Evolutionary conservation across 2,888 invertebrate species (phyloP), one percentile per base, ranked within the genome.

Genomic region (Drosophila falleni): DNA sequence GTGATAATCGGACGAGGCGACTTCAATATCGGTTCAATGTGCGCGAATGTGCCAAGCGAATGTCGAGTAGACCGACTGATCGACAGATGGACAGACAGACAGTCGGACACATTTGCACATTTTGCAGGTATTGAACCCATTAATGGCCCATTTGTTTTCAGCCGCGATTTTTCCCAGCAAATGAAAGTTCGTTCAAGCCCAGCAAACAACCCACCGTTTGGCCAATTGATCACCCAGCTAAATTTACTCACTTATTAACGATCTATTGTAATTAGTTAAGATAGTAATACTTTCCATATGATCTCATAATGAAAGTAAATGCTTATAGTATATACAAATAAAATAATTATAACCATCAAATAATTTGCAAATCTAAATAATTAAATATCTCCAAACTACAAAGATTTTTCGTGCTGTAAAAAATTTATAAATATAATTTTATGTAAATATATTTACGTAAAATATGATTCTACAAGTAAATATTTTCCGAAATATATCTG

Each of bases 111-210:
- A 79, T 81, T 88, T 71, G 87, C 89, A 80, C 83, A 86, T 68
- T 81, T 82, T 51, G 68, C 87, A 79, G 85, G 62, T 89, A 87
- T 86, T 89, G 86, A 86, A 86, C 85, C 69, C 85, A 85, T 85
- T 89, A 85, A 86, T 88, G 74, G 71, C 56, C 66, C 59, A 65
- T 83, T 65, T 47, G 73, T 54, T 47, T 47, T 49, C 42, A 69
- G 44, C 62, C 49, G 49, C 66, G 51, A 62, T 81, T 74, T 71
- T 68, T 69, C 73, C 83, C 59, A 31, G 26, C 19, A 19, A 55
- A 33, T 39, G 51, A 71, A 58, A 58, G 58, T 58, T 26, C 29
- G 31, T 1, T 54, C 41, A 39, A 29, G 29, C 37, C 39, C 39
- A 50, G 9, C 33, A 41, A 5, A n/a, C 26, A 41, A 37, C 51